Evolutionary conservation across 2,888 invertebrate species (phyloP).

Genomic region (Leptinotarsa tumamoca): DNA sequence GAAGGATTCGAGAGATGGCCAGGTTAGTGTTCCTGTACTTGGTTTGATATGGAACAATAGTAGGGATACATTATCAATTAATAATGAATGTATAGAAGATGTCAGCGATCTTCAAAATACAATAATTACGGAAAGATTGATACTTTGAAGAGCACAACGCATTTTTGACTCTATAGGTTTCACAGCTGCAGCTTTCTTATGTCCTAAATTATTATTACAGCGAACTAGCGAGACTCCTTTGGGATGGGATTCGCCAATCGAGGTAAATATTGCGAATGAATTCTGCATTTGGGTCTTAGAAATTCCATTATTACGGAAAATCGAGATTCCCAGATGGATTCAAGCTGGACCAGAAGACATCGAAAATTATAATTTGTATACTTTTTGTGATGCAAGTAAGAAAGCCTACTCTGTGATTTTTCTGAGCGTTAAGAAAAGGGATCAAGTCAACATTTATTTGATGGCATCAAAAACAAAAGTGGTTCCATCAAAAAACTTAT

Average conservation of each 20-base stretch:
- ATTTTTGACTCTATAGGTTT: conserved; percentile 43
- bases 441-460: not conserved
- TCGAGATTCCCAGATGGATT: conserved; percentile 7
- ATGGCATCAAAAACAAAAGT: not conserved
- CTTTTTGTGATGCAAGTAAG: not conserved
- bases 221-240: conserved; percentile 25
- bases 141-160: conserved; percentile 34
- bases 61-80: conserved; percentile 27
- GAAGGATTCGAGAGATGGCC: conserved; percentile 31
- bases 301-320: not conserved
- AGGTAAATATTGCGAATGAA: not conserved
- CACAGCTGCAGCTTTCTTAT: conserved; percentile 32
- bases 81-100: conserved; percentile 7
- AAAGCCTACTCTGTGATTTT: not conserved
- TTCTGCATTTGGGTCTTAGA: not conserved
- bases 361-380: not conserved
- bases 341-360: not conserved
- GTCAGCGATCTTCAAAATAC: conserved; percentile 9
- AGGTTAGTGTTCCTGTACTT: conserved; percentile 20
- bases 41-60: conserved; percentile 34
- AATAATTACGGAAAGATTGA: conserved; percentile 29
- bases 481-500: not conserved
- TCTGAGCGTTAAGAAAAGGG: not conserved
- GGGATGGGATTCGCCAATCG: not conserved
- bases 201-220: conserved; percentile 40